Conservation (phyloP, 2,797 vertebrate species). For the Gymnothorax javanicus region DNA sequence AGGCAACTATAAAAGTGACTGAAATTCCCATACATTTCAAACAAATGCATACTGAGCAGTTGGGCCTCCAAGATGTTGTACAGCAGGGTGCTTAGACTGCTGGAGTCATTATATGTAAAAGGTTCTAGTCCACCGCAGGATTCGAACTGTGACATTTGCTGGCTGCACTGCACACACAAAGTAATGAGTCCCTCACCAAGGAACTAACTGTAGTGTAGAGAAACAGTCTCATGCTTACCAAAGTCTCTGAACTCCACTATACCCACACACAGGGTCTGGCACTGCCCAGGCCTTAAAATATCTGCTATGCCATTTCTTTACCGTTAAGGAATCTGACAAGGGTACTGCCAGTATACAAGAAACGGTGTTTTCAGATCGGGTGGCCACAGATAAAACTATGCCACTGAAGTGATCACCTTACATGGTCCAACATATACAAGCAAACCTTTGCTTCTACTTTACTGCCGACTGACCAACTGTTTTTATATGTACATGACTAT, state of each 20-base stretch:
- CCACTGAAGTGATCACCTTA: constrained; percentile 57
- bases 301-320: not conserved
- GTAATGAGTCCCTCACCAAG: not conserved
- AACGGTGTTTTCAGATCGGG: constrained; percentile 25
- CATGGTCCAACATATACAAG: constrained; percentile 49
- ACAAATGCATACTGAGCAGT: not conserved
- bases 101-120: not conserved
- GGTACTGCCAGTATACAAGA: not conserved
- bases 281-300: not conserved
- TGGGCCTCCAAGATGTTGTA: not conserved
- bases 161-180: not conserved
- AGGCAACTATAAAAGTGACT: not conserved
- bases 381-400: constrained; percentile 56
- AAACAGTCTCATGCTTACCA: no score
- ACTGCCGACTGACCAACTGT: not conserved
- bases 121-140: not conserved
- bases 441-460: constrained; percentile 33
- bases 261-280: not conserved
- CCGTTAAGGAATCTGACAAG: not conserved
- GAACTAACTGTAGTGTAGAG: not conserved
- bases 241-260: no score
- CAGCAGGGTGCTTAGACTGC: not conserved
- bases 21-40: not conserved
- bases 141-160: not conserved
- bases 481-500: not conserved